Percentiles rank a stretch among this genome's conserved stretches.
phyloP scores from a whole-genome alignment of 92 coral and sea anemone species.

The Desmophyllum pertusum region DNA sequence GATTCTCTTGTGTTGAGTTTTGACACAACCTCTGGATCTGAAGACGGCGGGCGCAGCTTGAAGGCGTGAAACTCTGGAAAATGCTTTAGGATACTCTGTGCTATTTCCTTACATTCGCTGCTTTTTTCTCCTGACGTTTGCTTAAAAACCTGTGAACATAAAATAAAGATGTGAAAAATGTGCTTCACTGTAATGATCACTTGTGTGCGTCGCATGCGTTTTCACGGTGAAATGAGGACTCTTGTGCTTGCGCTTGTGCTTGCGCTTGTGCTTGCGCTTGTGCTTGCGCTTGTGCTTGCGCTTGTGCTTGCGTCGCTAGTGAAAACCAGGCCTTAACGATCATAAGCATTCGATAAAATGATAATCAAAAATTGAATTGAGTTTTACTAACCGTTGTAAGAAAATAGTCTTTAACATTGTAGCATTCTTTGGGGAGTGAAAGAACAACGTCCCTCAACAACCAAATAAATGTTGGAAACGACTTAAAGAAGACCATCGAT shows the following conservation, averaged over 20 bases:
- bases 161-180: too few relatives aligned
- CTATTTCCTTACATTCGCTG: conserved; percentile 31
- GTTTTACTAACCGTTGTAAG: conserved; percentile 10
- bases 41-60: conserved; percentile 61
- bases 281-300: too few relatives aligned
- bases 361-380: neutral
- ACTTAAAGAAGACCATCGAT: neutral
- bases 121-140: neutral
- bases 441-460: conserved; percentile 64
- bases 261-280: too few relatives aligned
- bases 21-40: conserved; percentile 46
- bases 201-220: too few relatives aligned
- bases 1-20: conserved; percentile 23
- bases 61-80: conserved; percentile 64
- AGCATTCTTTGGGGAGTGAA: conserved; percentile 38
- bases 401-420: conserved; percentile 35
- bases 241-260: too few relatives aligned
- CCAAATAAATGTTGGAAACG: conserved; percentile 71
- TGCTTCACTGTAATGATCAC: too few relatives aligned
- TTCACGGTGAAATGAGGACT: too few relatives aligned
- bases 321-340: too few relatives aligned
- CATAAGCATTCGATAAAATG: too few relatives aligned
- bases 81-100: conserved; percentile 50
- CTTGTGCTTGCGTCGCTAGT: too few relatives aligned
- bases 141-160: conserved; percentile 24